Evolutionary conservation across 2,113 vertebrate genomes (phyloP).

Genomic region (Caranx ignobilis): DNA sequence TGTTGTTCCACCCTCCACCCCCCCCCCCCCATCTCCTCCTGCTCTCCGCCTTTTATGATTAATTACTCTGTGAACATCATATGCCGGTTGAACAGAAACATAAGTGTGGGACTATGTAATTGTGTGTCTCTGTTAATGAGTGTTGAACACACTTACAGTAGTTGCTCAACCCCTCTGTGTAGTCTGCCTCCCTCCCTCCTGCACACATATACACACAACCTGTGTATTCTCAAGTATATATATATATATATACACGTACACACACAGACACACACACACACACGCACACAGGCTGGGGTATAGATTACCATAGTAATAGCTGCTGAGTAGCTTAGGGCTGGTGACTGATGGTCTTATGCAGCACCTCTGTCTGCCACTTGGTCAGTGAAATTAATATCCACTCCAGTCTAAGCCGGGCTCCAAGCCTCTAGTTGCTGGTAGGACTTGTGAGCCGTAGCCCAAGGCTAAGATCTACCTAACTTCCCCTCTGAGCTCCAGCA

Average conservation of each 20-base stretch:
- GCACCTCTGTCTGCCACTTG: constrained; percentile 76
- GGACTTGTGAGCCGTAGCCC: constrained; percentile 56
- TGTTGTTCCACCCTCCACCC: constrained; percentile 71
- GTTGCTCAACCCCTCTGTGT: constrained; percentile 59
- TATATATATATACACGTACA: neutral
- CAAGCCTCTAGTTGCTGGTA: constrained; percentile 44
- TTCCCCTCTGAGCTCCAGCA: constrained; percentile 59
- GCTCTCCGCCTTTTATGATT: constrained; percentile 82
- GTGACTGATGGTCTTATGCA: constrained; percentile 79
- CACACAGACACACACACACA: neutral
- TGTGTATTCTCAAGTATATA: constrained; percentile 30
- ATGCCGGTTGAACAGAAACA: constrained; percentile 82
- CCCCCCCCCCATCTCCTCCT: constrained; percentile 61
- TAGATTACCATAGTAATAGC: constrained; percentile 83
- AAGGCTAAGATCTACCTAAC: constrained; percentile 65
- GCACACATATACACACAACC: constrained; percentile 31
- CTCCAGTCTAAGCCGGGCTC: constrained; percentile 60
- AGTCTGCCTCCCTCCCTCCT: constrained; percentile 49
- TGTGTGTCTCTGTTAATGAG: constrained; percentile 83
- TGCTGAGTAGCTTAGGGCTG: constrained; percentile 77
- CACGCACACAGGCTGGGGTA: constrained; percentile 42
- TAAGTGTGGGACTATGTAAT: constrained; percentile 75
- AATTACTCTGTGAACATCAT: constrained; percentile 84
- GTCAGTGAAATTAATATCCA: constrained; percentile 82
- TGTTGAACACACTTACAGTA: constrained; percentile 70